Evolutionary conservation across 2,113 vertebrate species (phyloP), one percentile per base, ranked within the genome.

Genomic region (Microcebus tavaratra): DNA sequence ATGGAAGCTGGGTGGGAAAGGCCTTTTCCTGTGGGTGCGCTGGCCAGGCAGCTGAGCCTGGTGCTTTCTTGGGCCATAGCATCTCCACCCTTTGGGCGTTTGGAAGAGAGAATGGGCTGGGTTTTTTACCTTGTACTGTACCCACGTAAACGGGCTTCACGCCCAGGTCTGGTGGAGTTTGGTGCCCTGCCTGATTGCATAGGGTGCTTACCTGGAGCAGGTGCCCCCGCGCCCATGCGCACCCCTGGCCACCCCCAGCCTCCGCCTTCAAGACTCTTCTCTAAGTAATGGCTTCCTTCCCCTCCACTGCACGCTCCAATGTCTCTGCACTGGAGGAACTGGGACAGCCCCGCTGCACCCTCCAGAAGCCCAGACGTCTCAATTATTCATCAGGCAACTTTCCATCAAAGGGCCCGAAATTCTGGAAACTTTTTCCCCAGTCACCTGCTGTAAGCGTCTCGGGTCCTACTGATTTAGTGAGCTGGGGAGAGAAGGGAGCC

Each of bases 341-440:
- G 48, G 79, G 79, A 82, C 6, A 1, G 8, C 61, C 36, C 57
- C 20, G 39, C 94, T 4, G 15, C 59, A 70, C 70, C 23, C 25
- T 68, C 73, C 29, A 95, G 85, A 96, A 96, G 27, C 90, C 6
- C 55, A 29, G 78, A 23, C 29, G 81, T 45, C 95, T 98, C 96
- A 88, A 70, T 97, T 97, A 98, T 98, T 97, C 61, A 97, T 87
- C 23, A 94, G 8, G 83, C 89, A 90, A 82, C 78, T 96, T 96
- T 88, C 96, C 97, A 97, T 98, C 96, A 98, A 95, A 88, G 96
- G 21, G 8, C 72, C 72, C 39, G 12, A 70, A 42, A 76, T 78
- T 90, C 91, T 65, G 39, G 31, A 79, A 91, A 92, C 84, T 48
- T 59, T 88, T 85, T 79, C 61, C 15, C 25, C 57, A 34, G 36